Conservation (phyloP, 2,888 invertebrate species). For the Fragum sueziense region DNA sequence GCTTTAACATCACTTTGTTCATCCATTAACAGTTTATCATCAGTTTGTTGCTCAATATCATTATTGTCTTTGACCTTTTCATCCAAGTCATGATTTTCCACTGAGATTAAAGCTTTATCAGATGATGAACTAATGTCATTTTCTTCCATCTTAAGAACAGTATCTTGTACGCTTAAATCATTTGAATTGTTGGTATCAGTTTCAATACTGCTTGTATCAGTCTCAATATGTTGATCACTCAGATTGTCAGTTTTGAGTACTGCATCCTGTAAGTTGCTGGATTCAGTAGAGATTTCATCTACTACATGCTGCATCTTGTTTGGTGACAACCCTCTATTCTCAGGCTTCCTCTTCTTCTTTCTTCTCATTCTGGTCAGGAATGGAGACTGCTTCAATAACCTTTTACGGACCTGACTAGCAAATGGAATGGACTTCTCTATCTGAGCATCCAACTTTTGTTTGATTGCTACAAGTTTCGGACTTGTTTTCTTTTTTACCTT, state of each 20-base stretch:
- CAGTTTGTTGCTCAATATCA: too few species aligned
- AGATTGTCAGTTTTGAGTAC: too few species aligned
- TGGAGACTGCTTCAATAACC: conserved; percentile 50
- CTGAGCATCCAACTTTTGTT: conserved; percentile 5
- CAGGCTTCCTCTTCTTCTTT: neutral
- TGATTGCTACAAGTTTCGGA: conserved; percentile 10
- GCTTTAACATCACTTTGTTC: neutral
- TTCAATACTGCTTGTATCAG: too few species aligned
- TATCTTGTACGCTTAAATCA: neutral
- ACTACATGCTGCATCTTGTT: neutral
- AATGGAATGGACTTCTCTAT: neutral
- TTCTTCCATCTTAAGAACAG: neutral
- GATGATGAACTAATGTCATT: too few species aligned
- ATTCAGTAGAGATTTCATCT: too few species aligned
- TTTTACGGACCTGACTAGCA: conserved; percentile 8
- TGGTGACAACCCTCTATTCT: neutral
- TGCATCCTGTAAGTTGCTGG: too few species aligned
- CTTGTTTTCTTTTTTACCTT: conserved; percentile 9
- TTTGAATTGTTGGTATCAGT: too few species aligned
- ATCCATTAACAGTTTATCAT: too few species aligned
- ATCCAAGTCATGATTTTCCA: neutral
- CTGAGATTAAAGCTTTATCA: neutral
- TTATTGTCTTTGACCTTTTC: neutral
- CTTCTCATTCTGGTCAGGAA: conserved; percentile 37
- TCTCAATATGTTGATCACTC: too few species aligned